Conservation (phyloP, 2,113 vertebrate genomes). For the Takifugu flavidus region DNA sequence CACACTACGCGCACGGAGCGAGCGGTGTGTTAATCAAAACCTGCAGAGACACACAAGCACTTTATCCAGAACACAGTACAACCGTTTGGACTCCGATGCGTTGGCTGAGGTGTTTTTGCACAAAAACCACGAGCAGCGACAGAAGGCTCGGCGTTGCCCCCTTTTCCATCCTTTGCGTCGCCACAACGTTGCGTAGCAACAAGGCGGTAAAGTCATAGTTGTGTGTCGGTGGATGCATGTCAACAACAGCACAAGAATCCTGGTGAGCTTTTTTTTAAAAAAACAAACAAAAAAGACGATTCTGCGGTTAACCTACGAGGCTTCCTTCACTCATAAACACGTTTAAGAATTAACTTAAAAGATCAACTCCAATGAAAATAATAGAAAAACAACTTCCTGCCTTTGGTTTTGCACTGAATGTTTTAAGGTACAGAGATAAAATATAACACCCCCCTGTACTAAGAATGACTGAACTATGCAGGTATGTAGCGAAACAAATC, state of each 20-base stretch:
- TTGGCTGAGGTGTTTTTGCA: not conserved
- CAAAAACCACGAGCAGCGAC: not conserved
- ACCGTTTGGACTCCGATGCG: not conserved
- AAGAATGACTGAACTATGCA: not conserved
- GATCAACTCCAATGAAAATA: not conserved
- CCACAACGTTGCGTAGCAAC: no score
- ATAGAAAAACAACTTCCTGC: no score
- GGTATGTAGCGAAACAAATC: constrained; percentile 3
- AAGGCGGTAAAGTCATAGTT: not conserved
- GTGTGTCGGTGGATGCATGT: constrained; percentile 7
- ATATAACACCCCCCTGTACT: no score
- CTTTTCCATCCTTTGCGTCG: no score
- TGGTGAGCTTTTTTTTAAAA: no score
- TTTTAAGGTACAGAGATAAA: not conserved
- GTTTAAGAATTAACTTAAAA: no score
- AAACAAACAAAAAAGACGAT: no score
- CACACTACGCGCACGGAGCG: constrained; percentile 15
- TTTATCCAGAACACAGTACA: constrained; percentile 33
- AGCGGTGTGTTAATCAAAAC: constrained; percentile 5
- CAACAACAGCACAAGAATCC: not conserved
- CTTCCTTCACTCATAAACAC: no score
- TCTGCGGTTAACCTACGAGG: no score
- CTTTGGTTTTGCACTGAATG: not conserved
- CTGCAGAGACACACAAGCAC: constrained; percentile 40
- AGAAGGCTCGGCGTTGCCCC: no score